Conservation (phyloP, 2,797 vertebrate species). For the Brachymystax lenok region DNA sequence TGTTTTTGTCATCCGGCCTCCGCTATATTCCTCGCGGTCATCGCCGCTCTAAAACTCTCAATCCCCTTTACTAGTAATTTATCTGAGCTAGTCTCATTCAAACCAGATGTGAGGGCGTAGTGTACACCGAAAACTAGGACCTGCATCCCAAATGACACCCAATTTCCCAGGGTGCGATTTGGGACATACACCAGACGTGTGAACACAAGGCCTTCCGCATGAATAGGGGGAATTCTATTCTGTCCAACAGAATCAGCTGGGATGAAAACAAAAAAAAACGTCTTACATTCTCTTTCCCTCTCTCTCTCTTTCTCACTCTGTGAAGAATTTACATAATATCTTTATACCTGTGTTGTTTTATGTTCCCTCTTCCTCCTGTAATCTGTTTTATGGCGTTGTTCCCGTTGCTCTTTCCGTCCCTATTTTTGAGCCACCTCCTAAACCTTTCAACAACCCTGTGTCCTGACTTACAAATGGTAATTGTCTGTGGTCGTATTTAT, state of each 20-base stretch:
- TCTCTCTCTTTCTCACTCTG: neutral
- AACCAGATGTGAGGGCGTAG: constrained; percentile 3
- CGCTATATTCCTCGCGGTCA: constrained; percentile 14
- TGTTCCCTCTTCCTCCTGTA: constrained; percentile 5
- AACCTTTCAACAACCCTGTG: neutral
- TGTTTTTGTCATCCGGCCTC: constrained; percentile 27
- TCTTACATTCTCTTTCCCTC: neutral
- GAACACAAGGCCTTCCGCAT: neutral
- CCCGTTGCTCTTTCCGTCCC: neutral
- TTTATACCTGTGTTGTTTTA: neutral
- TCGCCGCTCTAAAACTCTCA: neutral
- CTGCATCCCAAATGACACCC: neutral
- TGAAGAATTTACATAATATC: constrained; percentile 13
- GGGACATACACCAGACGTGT: neutral
- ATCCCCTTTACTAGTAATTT: neutral
- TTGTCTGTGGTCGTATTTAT: neutral
- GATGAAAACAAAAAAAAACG: neutral
- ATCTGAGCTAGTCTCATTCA: constrained; percentile 1
- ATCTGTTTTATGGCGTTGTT: neutral
- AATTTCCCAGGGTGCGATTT: neutral
- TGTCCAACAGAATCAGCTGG: neutral
- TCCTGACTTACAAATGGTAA: constrained; percentile 1
- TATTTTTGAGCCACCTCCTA: neutral
- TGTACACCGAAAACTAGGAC: neutral
- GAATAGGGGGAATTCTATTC: neutral